Evolutionary conservation across 2,888 invertebrate genomes (phyloP), one percentile per base, ranked within the genome.

Genomic region (Campaea margaritaria): DNA sequence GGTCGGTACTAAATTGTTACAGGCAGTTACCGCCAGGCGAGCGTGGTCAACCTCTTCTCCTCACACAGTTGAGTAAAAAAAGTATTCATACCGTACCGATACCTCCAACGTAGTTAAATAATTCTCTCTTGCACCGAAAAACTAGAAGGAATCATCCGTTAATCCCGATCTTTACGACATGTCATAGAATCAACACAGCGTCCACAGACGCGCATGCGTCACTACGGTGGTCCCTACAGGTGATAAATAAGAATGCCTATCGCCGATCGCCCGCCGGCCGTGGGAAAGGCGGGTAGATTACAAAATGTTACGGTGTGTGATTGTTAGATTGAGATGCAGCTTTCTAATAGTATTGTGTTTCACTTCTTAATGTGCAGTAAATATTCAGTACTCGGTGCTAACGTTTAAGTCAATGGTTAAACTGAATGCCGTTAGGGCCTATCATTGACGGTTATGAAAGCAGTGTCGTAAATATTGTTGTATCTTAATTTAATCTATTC

Each of bases 171-270:
- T 55, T 60, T 60, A 55, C 42, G 60, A 34, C 39, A 34, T 44
- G 49, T 53, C 59, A 53, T 27, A 45, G 49, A 45, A 31, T 49
- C 27, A 34, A 27, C 47, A 42, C 43, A 38, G 47, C 14, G 38
- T 34, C 27, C 4, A 49, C 50, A 55, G 50, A 60, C 42, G 50
- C 39, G 59, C 47, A 60, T 50, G 50, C 43, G 59, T 52, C 58
- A 45, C 52, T 52, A 38, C 43, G 75, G 76, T 73, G 76, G 73
- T 75, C 81, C 71, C 60, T 8, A 38, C 39, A 73, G 76, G 83
- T 81, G 80, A 83, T 85, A 83, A 83, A 84, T 84, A 82, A 77
- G 72, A 77, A 71, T 70, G 72, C 72, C n/a, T 8, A 41, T 48
- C 45, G 46, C n/a, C 50, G 46, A 55, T 54, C 59, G 42, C 28